Base-by-base conservation (phyloP, 2,113 vertebrate species). In the Acanthisitta chloris region DNA sequence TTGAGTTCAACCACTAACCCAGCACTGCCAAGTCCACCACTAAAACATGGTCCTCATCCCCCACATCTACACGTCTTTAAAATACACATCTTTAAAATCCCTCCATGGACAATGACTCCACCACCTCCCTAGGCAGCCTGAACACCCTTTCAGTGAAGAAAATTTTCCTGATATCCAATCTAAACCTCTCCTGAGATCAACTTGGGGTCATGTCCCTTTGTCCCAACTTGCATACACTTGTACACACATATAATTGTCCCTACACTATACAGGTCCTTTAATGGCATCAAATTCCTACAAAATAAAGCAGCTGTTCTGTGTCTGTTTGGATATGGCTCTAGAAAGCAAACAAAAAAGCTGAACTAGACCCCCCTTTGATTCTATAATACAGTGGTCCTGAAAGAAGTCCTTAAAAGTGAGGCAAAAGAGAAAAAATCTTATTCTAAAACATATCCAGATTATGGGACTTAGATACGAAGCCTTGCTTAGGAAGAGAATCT, bases 81-180 rank as follows among this genome's bases (percentile, higher is more conserved):
- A 28, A 14, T 54, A 23, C 26, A 52, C 8, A 33, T 45, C 17
- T 28, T 38, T 71, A 54, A 72, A 28, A 14, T 54, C 17, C 33
- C 6, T 55, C 28, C n/a, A 19, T 0, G 1, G 33, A n/a, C 0
- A 0, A 43, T 46, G 69, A n/a, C 69, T 38, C 17, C 29, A n/a
- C 23, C 18, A 18, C 14, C 18, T 55, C n/a, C 5, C 40, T 54
- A 28, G 17, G 9, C 14, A 65, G 18, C 14, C 40, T 54, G 17
- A 43, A 4, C 40, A 64, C 23, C 11, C 8, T 65, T 46, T 33
- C n/a, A 65, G 40, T n/a, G 33, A 45, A 64, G 5, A 57, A 23
- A 26, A 26, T 64, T 51, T 81, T 76, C 29, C 14, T 31, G n/a
- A 64, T 58, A 31, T 38, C 48, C 20, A 64, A 4, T 12, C 5